Percentiles rank a stretch among this genome's conserved stretches.
These are phyloP conservation scores for Tokudaia muenninki DNA, from an alignment of 2,797 vertebrate genomes.

Conservation along the genomic window DNA sequence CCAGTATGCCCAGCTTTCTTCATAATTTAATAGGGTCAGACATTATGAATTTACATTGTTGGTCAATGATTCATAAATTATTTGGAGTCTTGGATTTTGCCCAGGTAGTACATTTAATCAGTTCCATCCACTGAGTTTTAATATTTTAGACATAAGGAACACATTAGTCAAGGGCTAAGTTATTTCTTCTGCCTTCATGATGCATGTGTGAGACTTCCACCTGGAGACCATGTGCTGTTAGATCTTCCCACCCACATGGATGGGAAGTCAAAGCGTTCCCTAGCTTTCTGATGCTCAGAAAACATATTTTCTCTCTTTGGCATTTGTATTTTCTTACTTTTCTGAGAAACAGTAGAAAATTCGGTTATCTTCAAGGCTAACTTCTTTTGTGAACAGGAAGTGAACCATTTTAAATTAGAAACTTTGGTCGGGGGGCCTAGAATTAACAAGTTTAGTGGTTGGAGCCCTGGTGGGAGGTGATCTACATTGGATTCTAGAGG, in stretches of 20 bases:
- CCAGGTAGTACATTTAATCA: neutral
- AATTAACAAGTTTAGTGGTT: neutral
- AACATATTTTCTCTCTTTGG: neutral
- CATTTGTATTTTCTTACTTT: neutral
- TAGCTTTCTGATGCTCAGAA: neutral
- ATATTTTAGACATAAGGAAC: neutral
- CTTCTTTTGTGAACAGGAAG: constrained; percentile 37
- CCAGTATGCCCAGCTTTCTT: neutral
- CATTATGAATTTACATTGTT: neutral
- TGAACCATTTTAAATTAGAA: neutral
- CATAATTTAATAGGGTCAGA: neutral
- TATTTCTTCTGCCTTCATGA: neutral
- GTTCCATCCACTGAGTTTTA: neutral
- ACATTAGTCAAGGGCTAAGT: neutral
- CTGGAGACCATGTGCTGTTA: neutral
- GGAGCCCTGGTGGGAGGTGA: neutral
- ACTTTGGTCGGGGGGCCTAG: neutral
- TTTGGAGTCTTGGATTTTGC: neutral
- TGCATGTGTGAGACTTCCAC: neutral
- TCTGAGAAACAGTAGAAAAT: neutral
- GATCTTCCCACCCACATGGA: neutral
- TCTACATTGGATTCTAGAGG: neutral
- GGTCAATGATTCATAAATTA: neutral
- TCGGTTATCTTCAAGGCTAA: neutral
- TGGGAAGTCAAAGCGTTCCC: neutral